Conservation (phyloP, 2,113 vertebrate genomes). For the Perognathus longimembris region DNA sequence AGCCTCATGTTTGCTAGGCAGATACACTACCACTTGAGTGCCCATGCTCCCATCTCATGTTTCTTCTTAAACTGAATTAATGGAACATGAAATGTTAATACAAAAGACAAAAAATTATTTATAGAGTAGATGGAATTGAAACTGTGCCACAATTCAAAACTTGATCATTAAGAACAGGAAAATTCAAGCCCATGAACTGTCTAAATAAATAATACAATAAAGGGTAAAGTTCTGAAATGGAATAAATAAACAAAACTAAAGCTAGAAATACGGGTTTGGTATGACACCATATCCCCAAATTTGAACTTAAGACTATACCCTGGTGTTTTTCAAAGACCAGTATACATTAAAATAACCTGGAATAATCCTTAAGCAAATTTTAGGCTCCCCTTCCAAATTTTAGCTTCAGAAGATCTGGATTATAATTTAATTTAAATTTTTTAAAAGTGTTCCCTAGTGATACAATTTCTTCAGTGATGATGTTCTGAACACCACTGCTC, state of each 20-base stretch:
- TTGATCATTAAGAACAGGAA: neutral
- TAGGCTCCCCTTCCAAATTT: neutral
- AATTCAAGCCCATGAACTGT: neutral
- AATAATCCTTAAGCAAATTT: neutral
- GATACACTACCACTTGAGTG: too few relatives aligned
- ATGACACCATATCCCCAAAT: neutral
- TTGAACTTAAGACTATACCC: neutral
- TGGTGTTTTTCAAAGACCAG: neutral
- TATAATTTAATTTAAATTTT: neutral
- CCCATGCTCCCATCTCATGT: too few relatives aligned
- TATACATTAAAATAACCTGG: neutral
- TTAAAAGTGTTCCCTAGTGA: neutral
- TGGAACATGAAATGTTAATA: neutral
- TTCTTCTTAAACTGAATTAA: neutral
- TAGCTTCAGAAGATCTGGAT: neutral
- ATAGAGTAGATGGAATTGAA: constrained; percentile 5
- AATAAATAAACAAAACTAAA: neutral
- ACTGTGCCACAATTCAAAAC: neutral
- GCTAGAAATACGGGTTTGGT: neutral
- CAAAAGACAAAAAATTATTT: neutral
- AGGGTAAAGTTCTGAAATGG: neutral
- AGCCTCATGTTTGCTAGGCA: too few relatives aligned
- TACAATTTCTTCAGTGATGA: neutral
- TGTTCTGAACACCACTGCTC: neutral
- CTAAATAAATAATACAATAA: neutral